Percentiles rank a stretch among this genome's conserved stretches.
Conservation (phyloP, 2,113 vertebrate genomes). For the Ifrita kowaldi region DNA sequence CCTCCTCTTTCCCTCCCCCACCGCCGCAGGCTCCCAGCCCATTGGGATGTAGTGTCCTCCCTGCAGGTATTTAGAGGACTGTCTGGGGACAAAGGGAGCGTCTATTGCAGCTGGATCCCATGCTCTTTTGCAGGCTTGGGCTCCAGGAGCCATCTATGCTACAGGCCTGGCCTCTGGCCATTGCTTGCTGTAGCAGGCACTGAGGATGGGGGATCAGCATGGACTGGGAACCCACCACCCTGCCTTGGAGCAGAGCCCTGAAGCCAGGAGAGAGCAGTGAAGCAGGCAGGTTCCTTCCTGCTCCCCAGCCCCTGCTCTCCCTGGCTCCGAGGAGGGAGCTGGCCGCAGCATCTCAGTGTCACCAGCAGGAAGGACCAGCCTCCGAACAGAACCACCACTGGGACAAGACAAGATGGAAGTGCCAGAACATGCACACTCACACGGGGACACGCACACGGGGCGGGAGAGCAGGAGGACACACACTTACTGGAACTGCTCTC, state of each 20-base stretch:
- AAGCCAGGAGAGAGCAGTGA: not conserved
- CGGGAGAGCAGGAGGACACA: not conserved
- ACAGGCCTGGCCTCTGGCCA: not conserved
- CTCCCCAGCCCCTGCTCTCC: not conserved
- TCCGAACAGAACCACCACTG: not conserved
- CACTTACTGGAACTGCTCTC: constrained; percentile 99
- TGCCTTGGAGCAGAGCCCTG: not conserved
- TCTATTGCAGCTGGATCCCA: not conserved
- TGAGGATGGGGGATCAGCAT: not conserved
- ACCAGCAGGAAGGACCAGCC: constrained; percentile 43
- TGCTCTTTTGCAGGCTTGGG: not conserved
- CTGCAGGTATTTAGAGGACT: not conserved
- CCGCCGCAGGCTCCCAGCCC: accelerated
- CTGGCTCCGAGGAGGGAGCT: not conserved
- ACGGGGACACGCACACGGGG: not conserved
- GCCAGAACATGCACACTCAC: not conserved
- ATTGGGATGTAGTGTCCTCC: accelerated
- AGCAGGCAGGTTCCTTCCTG: not conserved
- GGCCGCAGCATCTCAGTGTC: constrained; percentile 27
- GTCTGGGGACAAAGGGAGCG: not conserved
- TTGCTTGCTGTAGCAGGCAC: not conserved
- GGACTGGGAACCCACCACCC: not conserved
- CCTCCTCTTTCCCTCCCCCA: not conserved
- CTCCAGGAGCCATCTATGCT: not conserved
- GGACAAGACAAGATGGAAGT: constrained; percentile 22